Percentiles rank a stretch among this genome's conserved stretches.
These are phyloP conservation scores for Halocaridina rubra DNA, from an alignment of 2,888 invertebrate species.

Conservation along the genomic window DNA sequence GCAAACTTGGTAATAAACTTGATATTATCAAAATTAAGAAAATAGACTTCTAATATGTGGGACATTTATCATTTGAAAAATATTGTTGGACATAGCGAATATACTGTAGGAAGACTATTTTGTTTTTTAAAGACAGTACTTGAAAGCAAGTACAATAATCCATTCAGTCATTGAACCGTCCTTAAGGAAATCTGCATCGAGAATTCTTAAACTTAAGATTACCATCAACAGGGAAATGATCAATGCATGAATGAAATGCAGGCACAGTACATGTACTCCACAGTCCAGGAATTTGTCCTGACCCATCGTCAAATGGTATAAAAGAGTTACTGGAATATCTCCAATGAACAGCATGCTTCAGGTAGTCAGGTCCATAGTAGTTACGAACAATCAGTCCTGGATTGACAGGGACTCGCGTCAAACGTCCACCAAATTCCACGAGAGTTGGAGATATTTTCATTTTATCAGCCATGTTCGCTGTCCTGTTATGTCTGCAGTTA, in stretches of 20 bases:
- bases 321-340: not conserved
- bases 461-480: not conserved
- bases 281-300: not conserved
- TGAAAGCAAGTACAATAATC: not conserved
- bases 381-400: constrained; percentile 16
- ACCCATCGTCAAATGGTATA: not conserved
- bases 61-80: too few species aligned
- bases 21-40: too few species aligned
- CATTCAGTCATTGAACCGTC: not conserved
- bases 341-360: constrained; percentile 34
- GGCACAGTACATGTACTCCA: constrained; percentile 19
- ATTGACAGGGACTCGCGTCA: not conserved
- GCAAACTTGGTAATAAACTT: too few species aligned
- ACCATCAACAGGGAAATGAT: constrained; percentile 35
- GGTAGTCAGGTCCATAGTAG: constrained; percentile 32
- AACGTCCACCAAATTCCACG: not conserved
- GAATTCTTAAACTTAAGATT: constrained; percentile 14
- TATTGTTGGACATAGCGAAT: too few species aligned
- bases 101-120: not conserved
- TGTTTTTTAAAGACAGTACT: not conserved
- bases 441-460: constrained; percentile 7
- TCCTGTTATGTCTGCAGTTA: not conserved
- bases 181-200: not conserved
- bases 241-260: constrained; percentile 32
- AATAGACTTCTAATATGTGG: too few species aligned